phyloP scores from a whole-genome alignment of 2,113 vertebrate species.

The Gymnocephalus cernua region DNA sequence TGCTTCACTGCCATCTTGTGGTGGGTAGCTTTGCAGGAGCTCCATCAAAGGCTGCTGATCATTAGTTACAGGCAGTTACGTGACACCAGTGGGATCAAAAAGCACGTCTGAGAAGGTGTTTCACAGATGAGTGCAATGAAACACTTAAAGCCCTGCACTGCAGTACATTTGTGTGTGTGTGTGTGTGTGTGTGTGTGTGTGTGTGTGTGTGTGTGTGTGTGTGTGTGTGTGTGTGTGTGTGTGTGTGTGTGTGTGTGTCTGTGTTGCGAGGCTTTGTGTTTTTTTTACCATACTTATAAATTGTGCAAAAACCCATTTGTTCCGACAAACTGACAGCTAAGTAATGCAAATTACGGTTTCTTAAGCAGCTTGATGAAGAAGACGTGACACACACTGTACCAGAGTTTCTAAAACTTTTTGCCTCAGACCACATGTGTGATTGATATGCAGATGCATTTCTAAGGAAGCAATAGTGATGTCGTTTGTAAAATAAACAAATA shows the following conservation, averaged over 20 bases:
- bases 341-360: slow-evolving; percentile 18
- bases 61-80: slow-evolving; percentile 42
- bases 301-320: slow-evolving; percentile 10
- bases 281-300: slow-evolving; percentile 22
- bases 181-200: slow-evolving; percentile 8
- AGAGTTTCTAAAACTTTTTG: neutral
- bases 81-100: slow-evolving; percentile 51
- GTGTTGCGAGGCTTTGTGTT: slow-evolving; percentile 21
- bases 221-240: slow-evolving; percentile 4
- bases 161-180: neutral
- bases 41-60: slow-evolving; percentile 8
- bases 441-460: neutral
- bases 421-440: neutral
- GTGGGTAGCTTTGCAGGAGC: neutral
- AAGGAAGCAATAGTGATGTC: neutral
- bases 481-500: neutral
- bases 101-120: slow-evolving; percentile 42
- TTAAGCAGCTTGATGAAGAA: slow-evolving; percentile 12
- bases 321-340: slow-evolving; percentile 29
- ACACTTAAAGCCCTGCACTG: slow-evolving; percentile 7
- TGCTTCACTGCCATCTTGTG: slow-evolving; percentile 81
- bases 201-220: slow-evolving; percentile 10
- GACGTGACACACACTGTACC: neutral
- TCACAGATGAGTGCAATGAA: slow-evolving; percentile 38
- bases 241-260: slow-evolving; percentile 3